Percentiles rank a stretch among this genome's conserved stretches.
These are phyloP conservation scores for Neoarius graeffei DNA, from an alignment of 2,113 vertebrate species.

Conservation along the genomic window DNA sequence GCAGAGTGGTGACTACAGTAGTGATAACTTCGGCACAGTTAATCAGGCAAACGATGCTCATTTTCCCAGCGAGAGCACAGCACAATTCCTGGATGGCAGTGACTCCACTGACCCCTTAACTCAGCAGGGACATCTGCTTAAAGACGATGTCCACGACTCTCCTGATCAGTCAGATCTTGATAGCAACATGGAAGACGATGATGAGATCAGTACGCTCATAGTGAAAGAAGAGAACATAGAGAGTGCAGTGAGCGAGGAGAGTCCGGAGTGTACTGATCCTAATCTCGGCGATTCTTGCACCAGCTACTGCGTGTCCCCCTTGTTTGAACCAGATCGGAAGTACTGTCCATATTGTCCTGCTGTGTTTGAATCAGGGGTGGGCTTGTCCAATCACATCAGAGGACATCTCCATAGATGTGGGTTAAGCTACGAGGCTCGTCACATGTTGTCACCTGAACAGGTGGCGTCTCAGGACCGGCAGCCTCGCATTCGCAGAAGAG, in stretches of 20 bases:
- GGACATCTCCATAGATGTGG: conserved; percentile 92
- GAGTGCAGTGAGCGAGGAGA: conserved; percentile 52
- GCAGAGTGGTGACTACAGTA: conserved; percentile 46
- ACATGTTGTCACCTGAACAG: conserved; percentile 90
- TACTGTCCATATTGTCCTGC: conserved; percentile 91
- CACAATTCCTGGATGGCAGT: conserved; percentile 60
- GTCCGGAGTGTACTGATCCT: conserved; percentile 24
- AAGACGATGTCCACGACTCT: conserved; percentile 52
- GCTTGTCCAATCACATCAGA: conserved; percentile 90
- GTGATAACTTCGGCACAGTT: not conserved
- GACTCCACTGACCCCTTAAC: conserved; percentile 59
- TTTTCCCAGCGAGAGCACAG: conserved; percentile 34
- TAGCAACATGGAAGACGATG: conserved; percentile 49
- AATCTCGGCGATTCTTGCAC: conserved; percentile 44
- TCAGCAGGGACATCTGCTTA: conserved; percentile 55
- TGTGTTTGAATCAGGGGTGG: conserved; percentile 90
- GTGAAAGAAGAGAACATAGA: conserved; percentile 69
- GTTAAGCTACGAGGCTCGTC: conserved; percentile 89
- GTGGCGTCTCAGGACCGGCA: conserved; percentile 87
- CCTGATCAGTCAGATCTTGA: conserved; percentile 32
- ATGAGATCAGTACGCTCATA: conserved; percentile 65
- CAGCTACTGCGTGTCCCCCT: conserved; percentile 46
- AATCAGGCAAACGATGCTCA: not conserved
- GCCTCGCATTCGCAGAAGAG: conserved; percentile 85
- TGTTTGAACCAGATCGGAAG: conserved; percentile 73